Evolutionary conservation across 2,797 vertebrate species (phyloP).

Genomic region (Petrocephalus sullivani): DNA sequence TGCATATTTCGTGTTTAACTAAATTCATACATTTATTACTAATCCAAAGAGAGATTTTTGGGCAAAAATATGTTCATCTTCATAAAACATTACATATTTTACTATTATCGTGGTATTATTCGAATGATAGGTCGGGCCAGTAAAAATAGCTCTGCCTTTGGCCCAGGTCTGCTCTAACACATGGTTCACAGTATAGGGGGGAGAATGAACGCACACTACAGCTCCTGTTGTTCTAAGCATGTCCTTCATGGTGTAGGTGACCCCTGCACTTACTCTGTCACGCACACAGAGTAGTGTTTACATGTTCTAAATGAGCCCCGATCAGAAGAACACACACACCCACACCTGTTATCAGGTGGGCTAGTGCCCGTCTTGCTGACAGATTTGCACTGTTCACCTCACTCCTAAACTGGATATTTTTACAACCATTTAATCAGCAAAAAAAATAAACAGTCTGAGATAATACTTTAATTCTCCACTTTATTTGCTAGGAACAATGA

Average conservation of each 20-base stretch:
- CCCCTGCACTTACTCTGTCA: not conserved
- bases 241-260: not conserved
- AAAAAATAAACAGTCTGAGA: constrained; percentile 49
- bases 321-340: not conserved
- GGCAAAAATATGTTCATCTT: not conserved
- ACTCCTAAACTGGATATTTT: constrained; percentile 24
- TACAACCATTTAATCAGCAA: constrained; percentile 49
- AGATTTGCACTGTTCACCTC: not conserved
- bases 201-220: not conserved
- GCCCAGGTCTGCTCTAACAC: not conserved
- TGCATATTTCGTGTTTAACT: not conserved
- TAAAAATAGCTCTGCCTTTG: not conserved
- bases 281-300: not conserved
- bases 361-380: not conserved
- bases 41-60: not conserved
- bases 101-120: not conserved
- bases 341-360: not conserved
- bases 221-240: not conserved
- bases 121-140: not conserved
- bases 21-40: not conserved
- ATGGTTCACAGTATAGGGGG: not conserved
- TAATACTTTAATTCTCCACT: constrained; percentile 41
- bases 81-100: not conserved
- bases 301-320: not conserved
- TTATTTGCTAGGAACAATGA: constrained; percentile 47